These are phyloP conservation scores for Camponotus vicinus DNA, from an alignment of 1,140 invertebrate species.

Conservation along the genomic window DNA sequence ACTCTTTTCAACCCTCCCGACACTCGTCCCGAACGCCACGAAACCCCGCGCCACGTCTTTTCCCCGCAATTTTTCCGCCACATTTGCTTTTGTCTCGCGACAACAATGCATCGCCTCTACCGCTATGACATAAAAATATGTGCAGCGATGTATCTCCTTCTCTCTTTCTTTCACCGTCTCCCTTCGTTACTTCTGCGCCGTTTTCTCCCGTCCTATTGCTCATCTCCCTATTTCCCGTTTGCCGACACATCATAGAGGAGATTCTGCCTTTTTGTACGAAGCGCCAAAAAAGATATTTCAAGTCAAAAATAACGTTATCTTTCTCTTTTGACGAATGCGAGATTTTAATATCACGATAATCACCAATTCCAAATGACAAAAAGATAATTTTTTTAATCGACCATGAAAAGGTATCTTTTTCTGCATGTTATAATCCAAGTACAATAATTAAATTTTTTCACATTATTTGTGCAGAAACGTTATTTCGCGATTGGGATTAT, in stretches of 20 bases:
- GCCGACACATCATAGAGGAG: conserved; percentile 48
- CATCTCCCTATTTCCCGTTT: conserved; percentile 63
- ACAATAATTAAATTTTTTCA: background rate
- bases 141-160: conserved; percentile 76
- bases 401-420: background rate
- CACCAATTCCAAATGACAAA: background rate
- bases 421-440: background rate
- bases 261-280: conserved; percentile 26
- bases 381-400: background rate
- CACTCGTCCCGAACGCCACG: conserved; percentile 70
- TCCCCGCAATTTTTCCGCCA: conserved; percentile 85
- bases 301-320: conserved; percentile 16
- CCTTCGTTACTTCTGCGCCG: conserved; percentile 67
- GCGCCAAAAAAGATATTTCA: conserved; percentile 21
- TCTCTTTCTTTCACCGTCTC: conserved; percentile 63
- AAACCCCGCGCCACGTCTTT: conserved; percentile 79
- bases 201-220: conserved; percentile 64
- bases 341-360: conserved; percentile 1
- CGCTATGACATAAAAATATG: conserved; percentile 86
- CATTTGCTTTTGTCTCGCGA: conserved; percentile 86
- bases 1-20: conserved; percentile 72
- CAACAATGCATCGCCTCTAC: conserved; percentile 84
- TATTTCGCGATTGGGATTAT: background rate
- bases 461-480: background rate
- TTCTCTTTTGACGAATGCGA: background rate